phyloP scores from a whole-genome alignment of 1,140 invertebrate species.

The Lordiphosa mommai region DNA sequence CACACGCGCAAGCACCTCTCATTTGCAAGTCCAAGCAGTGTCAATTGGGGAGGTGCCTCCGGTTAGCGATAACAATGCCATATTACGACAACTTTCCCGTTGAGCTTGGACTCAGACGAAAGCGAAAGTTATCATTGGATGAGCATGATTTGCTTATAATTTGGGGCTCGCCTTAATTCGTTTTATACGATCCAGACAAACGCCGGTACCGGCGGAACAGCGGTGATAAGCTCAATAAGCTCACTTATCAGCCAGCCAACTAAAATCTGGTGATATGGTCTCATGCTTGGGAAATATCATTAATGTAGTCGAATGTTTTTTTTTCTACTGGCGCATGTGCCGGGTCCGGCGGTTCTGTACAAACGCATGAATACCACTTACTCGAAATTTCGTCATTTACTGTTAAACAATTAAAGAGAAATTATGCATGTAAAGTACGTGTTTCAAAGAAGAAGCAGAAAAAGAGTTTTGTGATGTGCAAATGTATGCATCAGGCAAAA shows the following conservation, averaged over 20 bases:
- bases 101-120: conserved; percentile 19
- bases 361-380: too few relatives aligned
- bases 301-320: conserved; percentile 39
- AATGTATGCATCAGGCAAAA: too few relatives aligned
- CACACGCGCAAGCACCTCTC: conserved; percentile 3
- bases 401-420: too few relatives aligned
- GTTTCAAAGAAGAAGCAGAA: too few relatives aligned
- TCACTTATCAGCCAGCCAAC: conserved; percentile 36
- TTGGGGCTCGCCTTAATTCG: conserved; percentile 30
- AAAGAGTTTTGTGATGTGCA: too few relatives aligned
- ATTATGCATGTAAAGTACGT: too few relatives aligned
- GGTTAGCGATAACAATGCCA: conserved; percentile 8
- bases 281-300: conserved; percentile 20
- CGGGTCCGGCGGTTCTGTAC: too few relatives aligned
- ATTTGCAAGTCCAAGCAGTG: conserved; percentile 62
- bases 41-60: conserved; percentile 37
- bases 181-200: conserved; percentile 2
- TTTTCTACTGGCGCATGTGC: conserved; percentile 26
- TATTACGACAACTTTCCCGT: conserved; percentile 24
- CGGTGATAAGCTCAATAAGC: conserved; percentile 37
- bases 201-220: conserved; percentile 7
- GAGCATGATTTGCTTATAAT: conserved; percentile 19
- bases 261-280: conserved; percentile 34
- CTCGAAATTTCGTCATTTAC: too few relatives aligned
- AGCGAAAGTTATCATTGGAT: conserved; percentile 53